Conservation (phyloP, 2,113 vertebrate species). For the Hemibagrus wyckioides region DNA sequence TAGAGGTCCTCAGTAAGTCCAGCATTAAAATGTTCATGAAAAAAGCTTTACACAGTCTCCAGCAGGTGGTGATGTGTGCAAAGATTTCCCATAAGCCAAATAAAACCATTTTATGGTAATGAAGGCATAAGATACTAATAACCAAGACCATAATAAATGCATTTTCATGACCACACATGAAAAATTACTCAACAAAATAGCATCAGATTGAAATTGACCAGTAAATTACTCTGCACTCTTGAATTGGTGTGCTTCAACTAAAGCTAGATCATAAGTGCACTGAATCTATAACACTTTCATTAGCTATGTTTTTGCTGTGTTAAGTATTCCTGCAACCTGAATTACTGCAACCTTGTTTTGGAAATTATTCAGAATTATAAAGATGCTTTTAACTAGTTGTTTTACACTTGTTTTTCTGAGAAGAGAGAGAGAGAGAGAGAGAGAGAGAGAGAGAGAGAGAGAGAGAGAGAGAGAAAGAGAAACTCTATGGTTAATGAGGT, state of each 20-base stretch:
- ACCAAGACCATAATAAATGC: not conserved
- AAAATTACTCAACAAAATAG: too few relatives aligned
- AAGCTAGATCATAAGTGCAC: not conserved
- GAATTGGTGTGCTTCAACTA: too few relatives aligned
- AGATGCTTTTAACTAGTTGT: too few relatives aligned
- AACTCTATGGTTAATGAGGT: too few relatives aligned
- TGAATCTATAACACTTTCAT: constrained; percentile 54
- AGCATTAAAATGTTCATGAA: not conserved
- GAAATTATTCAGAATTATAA: too few relatives aligned
- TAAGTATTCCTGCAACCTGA: constrained; percentile 64
- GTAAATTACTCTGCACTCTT: too few relatives aligned
- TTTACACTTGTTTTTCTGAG: too few relatives aligned
- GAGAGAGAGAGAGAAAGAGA: too few relatives aligned
- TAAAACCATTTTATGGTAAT: not conserved
- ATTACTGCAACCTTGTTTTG: too few relatives aligned
- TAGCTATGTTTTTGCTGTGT: constrained; percentile 61
- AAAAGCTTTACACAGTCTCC: not conserved
- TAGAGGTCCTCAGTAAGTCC: not conserved
- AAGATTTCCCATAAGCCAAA: not conserved
- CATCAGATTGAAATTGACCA: too few relatives aligned
- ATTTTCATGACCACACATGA: not conserved
- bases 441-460: too few relatives aligned
- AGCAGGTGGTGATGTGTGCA: constrained; percentile 27
- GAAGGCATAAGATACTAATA: not conserved
- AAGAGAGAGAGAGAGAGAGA: too few relatives aligned